Evolutionary conservation across 2,113 vertebrate species (phyloP).

Genomic region (Balaenoptera acutorostrata): DNA sequence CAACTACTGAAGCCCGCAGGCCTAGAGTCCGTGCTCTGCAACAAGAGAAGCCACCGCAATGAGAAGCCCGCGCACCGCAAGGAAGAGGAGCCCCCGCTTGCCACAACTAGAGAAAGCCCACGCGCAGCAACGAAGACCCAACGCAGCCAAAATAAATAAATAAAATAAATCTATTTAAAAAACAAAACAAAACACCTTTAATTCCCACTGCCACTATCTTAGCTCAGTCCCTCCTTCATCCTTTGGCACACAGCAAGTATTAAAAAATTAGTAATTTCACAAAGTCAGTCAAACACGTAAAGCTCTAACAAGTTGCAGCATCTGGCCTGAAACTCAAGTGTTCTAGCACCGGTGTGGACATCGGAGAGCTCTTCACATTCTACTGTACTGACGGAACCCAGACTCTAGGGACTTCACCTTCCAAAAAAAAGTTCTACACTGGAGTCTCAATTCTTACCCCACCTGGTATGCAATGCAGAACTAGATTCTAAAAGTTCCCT

Average conservation of each 20-base stretch:
- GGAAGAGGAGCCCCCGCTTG: no score
- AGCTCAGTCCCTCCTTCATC: background rate
- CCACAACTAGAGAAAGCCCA: no score
- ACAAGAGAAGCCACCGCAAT: no score
- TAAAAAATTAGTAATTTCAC: background rate
- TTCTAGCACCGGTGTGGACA: background rate
- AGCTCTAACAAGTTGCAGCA: background rate
- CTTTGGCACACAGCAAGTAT: background rate
- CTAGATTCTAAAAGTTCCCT: background rate
- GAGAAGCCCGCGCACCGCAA: no score
- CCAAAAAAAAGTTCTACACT: background rate
- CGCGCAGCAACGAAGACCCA: no score
- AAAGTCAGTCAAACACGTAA: background rate
- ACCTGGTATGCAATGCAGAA: background rate
- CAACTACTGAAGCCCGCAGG: no score
- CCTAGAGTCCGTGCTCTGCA: no score
- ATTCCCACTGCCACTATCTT: background rate
- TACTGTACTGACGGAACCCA: background rate
- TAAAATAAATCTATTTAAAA: no score
- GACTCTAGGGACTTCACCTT: background rate
- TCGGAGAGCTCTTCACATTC: background rate
- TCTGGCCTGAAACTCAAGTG: background rate
- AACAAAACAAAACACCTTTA: background rate
- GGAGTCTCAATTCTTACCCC: background rate
- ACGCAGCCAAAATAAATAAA: no score